Evolutionary conservation across 2,888 invertebrate genomes (phyloP).

Genomic region (Athalia rosae): DNA sequence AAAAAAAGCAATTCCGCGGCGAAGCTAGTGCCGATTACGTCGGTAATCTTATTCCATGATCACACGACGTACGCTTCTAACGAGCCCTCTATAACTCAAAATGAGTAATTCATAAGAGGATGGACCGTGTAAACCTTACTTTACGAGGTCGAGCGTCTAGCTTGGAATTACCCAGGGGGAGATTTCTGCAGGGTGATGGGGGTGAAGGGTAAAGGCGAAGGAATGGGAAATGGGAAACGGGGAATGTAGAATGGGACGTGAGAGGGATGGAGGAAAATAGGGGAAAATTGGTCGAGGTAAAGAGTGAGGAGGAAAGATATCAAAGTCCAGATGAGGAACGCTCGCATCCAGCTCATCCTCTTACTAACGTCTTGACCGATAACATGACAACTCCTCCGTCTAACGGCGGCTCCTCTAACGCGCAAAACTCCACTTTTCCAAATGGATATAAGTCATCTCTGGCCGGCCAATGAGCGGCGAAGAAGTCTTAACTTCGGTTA

Average conservation of each 20-base stretch:
- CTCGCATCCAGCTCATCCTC: constrained; percentile 15
- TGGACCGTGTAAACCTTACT: constrained; percentile 41
- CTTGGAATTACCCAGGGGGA: constrained; percentile 36
- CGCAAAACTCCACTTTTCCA: constrained; percentile 26
- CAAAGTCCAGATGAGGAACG: constrained; percentile 29
- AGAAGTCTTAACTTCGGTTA: constrained; percentile 30
- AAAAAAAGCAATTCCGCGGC: constrained; percentile 7
- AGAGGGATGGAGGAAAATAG: too few species aligned
- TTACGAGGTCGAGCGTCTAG: constrained; percentile 45
- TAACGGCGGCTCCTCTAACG: constrained; percentile 3
- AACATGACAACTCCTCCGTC: too few species aligned
- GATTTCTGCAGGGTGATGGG: constrained; percentile 21
- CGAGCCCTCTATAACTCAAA: constrained; percentile 41
- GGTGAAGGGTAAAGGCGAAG: background rate
- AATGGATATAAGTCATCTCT: constrained; percentile 33
- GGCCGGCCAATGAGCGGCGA: background rate
- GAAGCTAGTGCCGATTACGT: constrained; percentile 23
- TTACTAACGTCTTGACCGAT: background rate
- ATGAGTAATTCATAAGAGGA: constrained; percentile 47
- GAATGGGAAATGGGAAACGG: background rate
- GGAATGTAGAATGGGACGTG: background rate
- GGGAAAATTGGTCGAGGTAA: background rate
- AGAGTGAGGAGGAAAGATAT: constrained; percentile 40
- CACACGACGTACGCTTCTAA: constrained; percentile 26
- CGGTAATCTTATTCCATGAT: constrained; percentile 32